phyloP scores from a whole-genome alignment of 2,113 vertebrate genomes.

The Mixornis gularis region DNA sequence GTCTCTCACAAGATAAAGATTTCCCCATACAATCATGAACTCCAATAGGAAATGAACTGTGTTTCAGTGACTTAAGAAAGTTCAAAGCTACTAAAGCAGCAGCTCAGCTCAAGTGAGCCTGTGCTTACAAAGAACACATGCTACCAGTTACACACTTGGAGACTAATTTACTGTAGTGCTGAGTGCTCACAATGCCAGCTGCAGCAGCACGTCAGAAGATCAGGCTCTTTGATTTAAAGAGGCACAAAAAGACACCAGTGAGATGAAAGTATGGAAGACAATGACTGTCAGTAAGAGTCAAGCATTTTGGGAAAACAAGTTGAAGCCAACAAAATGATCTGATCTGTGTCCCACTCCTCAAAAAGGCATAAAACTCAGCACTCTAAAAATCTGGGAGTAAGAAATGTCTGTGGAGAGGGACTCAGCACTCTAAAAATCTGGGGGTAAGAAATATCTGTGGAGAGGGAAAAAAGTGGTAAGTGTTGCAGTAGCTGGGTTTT shows the following conservation, averaged over 20 bases:
- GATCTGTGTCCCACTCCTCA: background rate
- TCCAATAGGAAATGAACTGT: background rate
- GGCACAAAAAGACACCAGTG: background rate
- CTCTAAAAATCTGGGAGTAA: background rate
- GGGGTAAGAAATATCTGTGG: background rate
- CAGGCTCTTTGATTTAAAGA: conserved; percentile 10
- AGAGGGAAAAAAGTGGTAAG: background rate
- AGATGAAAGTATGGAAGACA: background rate
- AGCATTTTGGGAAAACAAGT: background rate
- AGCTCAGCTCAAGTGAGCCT: background rate
- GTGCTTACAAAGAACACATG: background rate
- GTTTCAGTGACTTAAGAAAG: background rate
- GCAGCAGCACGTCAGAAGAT: background rate
- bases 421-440: background rate
- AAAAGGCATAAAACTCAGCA: background rate
- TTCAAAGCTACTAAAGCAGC: background rate
- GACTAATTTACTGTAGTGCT: background rate
- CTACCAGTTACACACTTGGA: background rate
- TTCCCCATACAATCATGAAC: background rate
- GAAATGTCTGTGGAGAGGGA: background rate
- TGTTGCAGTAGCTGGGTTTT: background rate
- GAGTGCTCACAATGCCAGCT: background rate
- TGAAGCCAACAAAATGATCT: background rate
- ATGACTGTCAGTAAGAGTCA: background rate
- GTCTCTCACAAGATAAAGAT: background rate